phyloP scores from a whole-genome alignment of 2,113 vertebrate species.

The Noturus placidus region DNA sequence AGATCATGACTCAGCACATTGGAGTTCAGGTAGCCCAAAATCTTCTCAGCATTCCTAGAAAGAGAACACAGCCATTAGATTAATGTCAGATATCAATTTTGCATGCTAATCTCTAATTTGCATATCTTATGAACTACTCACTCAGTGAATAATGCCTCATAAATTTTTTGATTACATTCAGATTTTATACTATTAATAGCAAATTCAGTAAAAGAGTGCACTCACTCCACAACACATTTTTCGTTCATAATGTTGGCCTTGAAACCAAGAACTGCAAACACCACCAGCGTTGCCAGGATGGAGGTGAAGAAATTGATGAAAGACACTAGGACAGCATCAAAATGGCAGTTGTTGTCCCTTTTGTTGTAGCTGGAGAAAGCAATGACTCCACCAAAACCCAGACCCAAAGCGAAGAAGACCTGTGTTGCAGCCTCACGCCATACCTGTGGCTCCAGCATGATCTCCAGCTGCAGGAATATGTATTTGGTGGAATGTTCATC shows the following conservation, averaged over 20 bases:
- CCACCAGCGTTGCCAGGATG: constrained; percentile 92
- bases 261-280: constrained; percentile 97
- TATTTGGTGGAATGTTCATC: not conserved
- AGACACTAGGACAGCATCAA: constrained; percentile 91
- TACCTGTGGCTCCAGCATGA: constrained; percentile 97
- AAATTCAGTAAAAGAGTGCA: constrained; percentile 44
- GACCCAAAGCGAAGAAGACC: constrained; percentile 93
- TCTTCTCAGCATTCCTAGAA: constrained; percentile 91
- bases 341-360: constrained; percentile 98
- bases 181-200: not conserved
- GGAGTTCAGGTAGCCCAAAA: constrained; percentile 86
- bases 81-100: not conserved
- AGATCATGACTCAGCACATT: constrained; percentile 88
- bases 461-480: constrained; percentile 81
- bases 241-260: constrained; percentile 99
- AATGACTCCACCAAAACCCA: constrained; percentile 96
- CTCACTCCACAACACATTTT: constrained; percentile 97
- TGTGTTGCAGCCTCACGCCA: constrained; percentile 97
- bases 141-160: not conserved
- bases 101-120: not conserved
- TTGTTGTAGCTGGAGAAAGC: constrained; percentile 99
- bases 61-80: not conserved
- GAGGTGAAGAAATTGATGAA: constrained; percentile 97
- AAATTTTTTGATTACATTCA: not conserved
- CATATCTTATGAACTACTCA: not conserved